Evolutionary conservation across 2,888 invertebrate species (phyloP).

Genomic region (Ernsta delagoae): DNA sequence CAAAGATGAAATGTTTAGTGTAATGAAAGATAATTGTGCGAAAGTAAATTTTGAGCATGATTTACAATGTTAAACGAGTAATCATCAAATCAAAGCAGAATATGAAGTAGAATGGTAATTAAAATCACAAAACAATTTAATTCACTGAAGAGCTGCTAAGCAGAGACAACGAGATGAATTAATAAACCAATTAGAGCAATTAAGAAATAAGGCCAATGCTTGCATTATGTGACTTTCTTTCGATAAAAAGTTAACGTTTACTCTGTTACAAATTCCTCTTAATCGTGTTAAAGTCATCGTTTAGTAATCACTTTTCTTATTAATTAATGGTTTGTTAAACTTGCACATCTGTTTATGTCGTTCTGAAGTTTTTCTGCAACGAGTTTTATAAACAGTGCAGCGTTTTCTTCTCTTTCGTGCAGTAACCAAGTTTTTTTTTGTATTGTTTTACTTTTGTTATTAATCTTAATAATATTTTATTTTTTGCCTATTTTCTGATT

Average conservation of each 20-base stretch:
- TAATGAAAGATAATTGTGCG: background rate
- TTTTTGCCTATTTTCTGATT: too few relatives aligned
- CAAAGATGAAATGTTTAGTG: background rate
- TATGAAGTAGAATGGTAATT: conserved; percentile 29
- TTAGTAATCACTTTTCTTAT: conserved; percentile 4
- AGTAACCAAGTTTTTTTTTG: background rate
- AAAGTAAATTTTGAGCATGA: background rate
- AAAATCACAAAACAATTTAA: conserved; percentile 33
- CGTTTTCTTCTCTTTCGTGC: background rate
- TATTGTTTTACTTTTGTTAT: background rate
- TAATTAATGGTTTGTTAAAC: conserved; percentile 1
- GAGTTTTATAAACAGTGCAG: background rate
- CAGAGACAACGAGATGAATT: conserved; percentile 39
- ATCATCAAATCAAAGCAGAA: background rate
- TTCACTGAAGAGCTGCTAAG: conserved; percentile 35
- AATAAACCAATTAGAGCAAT: conserved; percentile 35
- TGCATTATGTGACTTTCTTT: conserved; percentile 18
- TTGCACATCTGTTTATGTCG: background rate
- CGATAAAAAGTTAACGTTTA: conserved; percentile 12
- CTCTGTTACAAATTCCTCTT: conserved; percentile 4
- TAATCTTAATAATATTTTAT: background rate
- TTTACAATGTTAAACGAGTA: conserved; percentile 4
- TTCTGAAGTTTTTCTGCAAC: background rate
- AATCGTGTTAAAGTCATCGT: conserved; percentile 11
- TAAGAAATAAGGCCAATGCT: conserved; percentile 9